Conservation (phyloP, 2,888 invertebrate species). For the Noctua janthe region DNA sequence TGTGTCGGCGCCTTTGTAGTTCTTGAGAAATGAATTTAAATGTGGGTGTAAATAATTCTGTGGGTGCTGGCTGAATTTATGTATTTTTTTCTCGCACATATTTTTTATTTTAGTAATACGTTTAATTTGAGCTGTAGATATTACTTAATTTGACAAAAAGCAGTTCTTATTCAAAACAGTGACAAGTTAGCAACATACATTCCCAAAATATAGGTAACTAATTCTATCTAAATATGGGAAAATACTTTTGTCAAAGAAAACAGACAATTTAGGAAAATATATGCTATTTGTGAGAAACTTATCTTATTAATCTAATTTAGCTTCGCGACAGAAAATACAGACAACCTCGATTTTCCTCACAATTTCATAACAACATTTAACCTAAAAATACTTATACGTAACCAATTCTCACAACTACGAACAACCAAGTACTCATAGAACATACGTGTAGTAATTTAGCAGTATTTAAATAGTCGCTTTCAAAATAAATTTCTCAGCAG, state of each 20-base stretch:
- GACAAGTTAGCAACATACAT: neutral
- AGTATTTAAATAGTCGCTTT: constrained; percentile 71
- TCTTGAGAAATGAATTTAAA: constrained; percentile 53
- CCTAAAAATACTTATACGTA: constrained; percentile 3
- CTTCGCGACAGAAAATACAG: neutral
- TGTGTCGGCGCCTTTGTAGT: constrained; percentile 48
- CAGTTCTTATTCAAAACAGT: neutral
- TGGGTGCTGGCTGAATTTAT: no score
- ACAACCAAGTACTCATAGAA: constrained; percentile 25
- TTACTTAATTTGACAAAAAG: no score
- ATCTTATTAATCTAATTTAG: neutral
- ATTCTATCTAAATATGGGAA: neutral
- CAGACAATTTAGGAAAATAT: neutral
- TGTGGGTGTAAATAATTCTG: constrained; percentile 21
- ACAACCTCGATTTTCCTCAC: neutral
- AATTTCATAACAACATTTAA: neutral
- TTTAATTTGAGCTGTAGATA: neutral
- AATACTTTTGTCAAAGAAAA: neutral
- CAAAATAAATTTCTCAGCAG: constrained; percentile 78
- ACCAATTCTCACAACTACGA: constrained; percentile 22
- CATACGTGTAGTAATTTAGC: constrained; percentile 52
- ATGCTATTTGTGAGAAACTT: neutral
- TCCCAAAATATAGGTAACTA: neutral
- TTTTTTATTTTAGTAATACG: neutral
- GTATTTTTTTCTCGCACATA: neutral